Evolutionary conservation across 2,888 invertebrate species (phyloP).

Genomic region (Harpalus rufipes): DNA sequence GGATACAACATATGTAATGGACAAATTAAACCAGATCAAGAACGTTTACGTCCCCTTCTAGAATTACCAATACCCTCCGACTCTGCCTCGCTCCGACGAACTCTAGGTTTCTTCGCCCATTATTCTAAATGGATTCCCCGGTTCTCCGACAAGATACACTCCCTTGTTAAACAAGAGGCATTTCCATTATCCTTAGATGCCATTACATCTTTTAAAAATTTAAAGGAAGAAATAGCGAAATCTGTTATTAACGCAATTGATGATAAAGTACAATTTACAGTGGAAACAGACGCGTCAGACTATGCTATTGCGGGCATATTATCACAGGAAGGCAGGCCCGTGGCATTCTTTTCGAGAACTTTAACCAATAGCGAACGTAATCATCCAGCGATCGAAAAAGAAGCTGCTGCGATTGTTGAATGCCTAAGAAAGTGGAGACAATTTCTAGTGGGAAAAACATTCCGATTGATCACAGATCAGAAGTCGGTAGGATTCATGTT

Average conservation of each 20-base stretch:
- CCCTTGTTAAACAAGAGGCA: background rate
- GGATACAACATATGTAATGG: constrained; percentile 3
- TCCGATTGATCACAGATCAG: constrained; percentile 68
- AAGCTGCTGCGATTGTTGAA: constrained; percentile 69
- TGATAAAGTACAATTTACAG: background rate
- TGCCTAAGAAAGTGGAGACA: constrained; percentile 69
- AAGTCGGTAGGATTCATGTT: constrained; percentile 66
- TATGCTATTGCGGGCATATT: constrained; percentile 10
- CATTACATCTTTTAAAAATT: background rate
- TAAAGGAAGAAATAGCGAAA: constrained; percentile 44
- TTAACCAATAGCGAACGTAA: constrained; percentile 62
- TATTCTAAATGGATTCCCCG: constrained; percentile 35
- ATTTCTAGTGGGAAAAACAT: constrained; percentile 67
- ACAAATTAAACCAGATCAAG: constrained; percentile 21
- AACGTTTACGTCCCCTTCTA: constrained; percentile 21
- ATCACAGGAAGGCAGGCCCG: constrained; percentile 11
- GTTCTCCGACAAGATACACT: constrained; percentile 17
- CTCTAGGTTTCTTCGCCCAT: background rate
- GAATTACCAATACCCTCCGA: background rate
- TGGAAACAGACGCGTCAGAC: constrained; percentile 34
- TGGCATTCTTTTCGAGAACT: constrained; percentile 66
- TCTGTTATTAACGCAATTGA: constrained; percentile 8
- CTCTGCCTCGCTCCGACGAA: background rate
- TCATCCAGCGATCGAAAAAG: constrained; percentile 69
- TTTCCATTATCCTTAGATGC: constrained; percentile 27